Base-by-base conservation (phyloP, 2,113 vertebrate genomes). In the Chaetorhynchus papuensis region DNA sequence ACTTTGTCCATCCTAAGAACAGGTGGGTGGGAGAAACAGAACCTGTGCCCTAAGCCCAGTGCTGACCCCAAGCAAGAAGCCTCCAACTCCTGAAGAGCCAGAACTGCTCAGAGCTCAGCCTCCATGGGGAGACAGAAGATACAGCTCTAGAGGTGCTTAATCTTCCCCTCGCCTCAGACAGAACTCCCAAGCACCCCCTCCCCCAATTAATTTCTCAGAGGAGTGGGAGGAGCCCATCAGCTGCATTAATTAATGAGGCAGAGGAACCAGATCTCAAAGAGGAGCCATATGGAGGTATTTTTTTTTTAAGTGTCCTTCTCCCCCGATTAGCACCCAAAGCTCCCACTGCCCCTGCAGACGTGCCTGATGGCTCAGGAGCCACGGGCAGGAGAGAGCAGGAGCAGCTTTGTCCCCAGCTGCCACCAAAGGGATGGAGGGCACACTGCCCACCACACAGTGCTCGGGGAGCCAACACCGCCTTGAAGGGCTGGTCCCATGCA, bases 161-260 rank as follows among this genome's bases (percentile, higher is more conserved):
- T 47, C 63, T 4, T 59, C 68, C 72, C 64, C 63, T 49, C 0
- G 4, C 87, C 71, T 80, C 39, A 4, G n/a, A 81, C 79, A 92
- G 42, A 47, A 31, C 70, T 57, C 45, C 77, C 4, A 18, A 63
- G 20, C 53, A 64, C 74, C 83, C 90, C 68, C 60, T 64, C 65
- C 60, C 49, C 42, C 80, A 69, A 61, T 83, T 87, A 66, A 87
- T 82, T 86, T 71, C 79, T 44, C 81, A 45, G 54, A 41, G 42
- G n/a, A 87, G 69, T 39, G 17, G 68, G 80, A 94, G 69, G 69
- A 88, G 69, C 53, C 49, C 44, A 63, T 81, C 47, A 84, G 53
- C 79, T 60, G 50, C 44, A 83, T 91, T 84, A 92, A 96, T 95
- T 91, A 96, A 87, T 27, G 64, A 95, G 75, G 65, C 89, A 78